phyloP scores from a whole-genome alignment of 2,888 invertebrate species.

The Tanytarsus gracilentus region DNA sequence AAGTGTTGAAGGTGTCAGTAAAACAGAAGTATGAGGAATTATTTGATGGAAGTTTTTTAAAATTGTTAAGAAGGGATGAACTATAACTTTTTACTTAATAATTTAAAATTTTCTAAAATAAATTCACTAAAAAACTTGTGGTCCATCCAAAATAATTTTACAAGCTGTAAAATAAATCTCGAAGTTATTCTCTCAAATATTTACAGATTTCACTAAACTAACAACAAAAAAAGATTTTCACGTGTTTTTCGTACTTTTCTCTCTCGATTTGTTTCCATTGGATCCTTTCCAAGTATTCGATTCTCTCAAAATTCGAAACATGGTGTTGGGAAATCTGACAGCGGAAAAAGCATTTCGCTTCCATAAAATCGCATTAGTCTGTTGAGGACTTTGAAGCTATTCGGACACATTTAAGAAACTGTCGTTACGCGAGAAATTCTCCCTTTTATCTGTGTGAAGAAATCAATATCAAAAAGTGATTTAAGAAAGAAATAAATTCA shows the following conservation, averaged over 20 bases:
- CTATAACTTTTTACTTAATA: no score
- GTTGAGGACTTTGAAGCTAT: constrained; percentile 1
- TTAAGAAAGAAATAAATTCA: background rate
- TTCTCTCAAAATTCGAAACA: background rate
- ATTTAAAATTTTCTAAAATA: no score
- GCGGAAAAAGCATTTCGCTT: no score
- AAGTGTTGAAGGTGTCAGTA: no score
- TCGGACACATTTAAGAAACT: background rate
- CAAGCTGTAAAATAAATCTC: no score
- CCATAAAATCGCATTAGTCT: background rate
- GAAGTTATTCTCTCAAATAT: no score
- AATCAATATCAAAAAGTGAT: constrained; percentile 17
- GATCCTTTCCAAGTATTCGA: no score
- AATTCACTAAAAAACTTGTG: no score
- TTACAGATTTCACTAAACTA: background rate
- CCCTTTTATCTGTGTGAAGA: constrained; percentile 13
- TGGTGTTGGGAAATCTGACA: background rate
- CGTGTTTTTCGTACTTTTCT: background rate
- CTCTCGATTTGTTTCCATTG: background rate
- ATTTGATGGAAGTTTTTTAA: no score
- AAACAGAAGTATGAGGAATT: no score
- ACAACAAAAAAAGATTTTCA: background rate
- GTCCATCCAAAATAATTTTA: no score
- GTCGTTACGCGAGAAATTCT: background rate
- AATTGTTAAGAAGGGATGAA: no score